Evolutionary conservation across 1,140 invertebrate species (phyloP), one percentile per base, ranked within the genome.

Genomic region (Heliconius hewitsoni): DNA sequence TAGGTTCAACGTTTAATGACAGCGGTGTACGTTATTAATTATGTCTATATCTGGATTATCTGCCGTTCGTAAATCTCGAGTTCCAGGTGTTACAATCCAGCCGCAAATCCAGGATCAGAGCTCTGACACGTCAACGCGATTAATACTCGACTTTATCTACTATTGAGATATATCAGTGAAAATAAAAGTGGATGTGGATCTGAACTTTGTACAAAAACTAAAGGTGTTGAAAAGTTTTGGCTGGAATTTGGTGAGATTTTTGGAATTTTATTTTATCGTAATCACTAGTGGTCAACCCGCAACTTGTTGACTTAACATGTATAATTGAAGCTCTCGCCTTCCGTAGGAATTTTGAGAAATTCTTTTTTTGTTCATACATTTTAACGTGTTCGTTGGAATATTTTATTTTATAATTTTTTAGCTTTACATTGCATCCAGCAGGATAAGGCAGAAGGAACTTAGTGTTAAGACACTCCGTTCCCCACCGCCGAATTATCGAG

Each of bases 51-150:
- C 55, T 23, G 23, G 19, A 57, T 57, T 23, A 57, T 57, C 55
- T 57, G n/a, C 8, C 19, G 55, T 27, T 57, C 55, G 55, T 57
- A 57, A 57, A 57, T 57, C 55, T 57, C 55, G 8, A 23, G 55
- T 23, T n/a, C 9, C 55, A 57, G 55, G 55, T 57, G 55, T 23
- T 57, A 57, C 19, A n/a, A 23, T 37, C 18, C n/a, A 57, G 55
- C 55, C 55, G n/a, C 55, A 57, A 57, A 57, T 57, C 55, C 55
- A 57, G 55, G 55, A 57, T 57, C 55, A 57, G n/a, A 57, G 55
- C 19, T 57, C 8, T 57, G 55, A 57, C n/a, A 23, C 55, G 55
- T 57, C 55, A 57, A 27, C 55, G n/a, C 55, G n/a, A 57, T 57
- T 57, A 57, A 57, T 57, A n/a, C 8, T 57, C 55, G n/a, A 8